Base-by-base conservation (phyloP, 2,888 invertebrate genomes). In the Pyrocoelia pectoralis region DNA sequence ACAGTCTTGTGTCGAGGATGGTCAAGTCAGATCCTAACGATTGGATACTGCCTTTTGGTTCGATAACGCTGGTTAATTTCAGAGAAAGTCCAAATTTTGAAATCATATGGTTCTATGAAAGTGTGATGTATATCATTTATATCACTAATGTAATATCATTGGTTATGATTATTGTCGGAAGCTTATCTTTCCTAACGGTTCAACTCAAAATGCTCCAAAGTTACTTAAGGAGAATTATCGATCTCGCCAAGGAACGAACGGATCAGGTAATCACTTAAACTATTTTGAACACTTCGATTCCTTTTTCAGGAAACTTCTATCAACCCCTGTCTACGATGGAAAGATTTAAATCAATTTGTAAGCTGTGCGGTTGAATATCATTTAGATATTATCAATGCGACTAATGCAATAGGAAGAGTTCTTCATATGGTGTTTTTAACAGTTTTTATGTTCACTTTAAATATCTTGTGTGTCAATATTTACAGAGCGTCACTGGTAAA, bases 291-390 rank as follows among this genome's bases (percentile, higher is more conserved):
- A 24, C 24, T 6, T 24, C 6, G n/a, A n/a, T n/a, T n/a, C n/a
- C n/a, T n/a, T 6, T 24, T 24, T 24, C 6, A 24, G 24, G 24
- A 24, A n/a, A n/a, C n/a, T n/a, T n/a, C n/a, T n/a, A n/a, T n/a
- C n/a, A n/a, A n/a, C 4, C 6, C 24, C 24, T n/a, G n/a, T n/a
- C 33, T 8, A n/a, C 8, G 3, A 10, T 33, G 9, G 10, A 33
- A 10, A 33, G 2, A 33, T 33, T 33, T 33, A 33, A 33, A 33
- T 8, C 8, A 33, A 8, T n/a, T 6, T 33, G 2, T 33, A n/a
- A 33, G 10, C n/a, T n/a, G 56, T 13, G 56, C 46, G 2, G 52
- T 67, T 13, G 18, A 15, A 4, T 68, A 68, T 40, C 68, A 68
- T 48, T 56, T 59, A 28, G 56, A 60, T 2, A 61, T 68, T 28